phyloP scores from a whole-genome alignment of 2,797 vertebrate genomes.

The Pantherophis alleghaniensis region DNA sequence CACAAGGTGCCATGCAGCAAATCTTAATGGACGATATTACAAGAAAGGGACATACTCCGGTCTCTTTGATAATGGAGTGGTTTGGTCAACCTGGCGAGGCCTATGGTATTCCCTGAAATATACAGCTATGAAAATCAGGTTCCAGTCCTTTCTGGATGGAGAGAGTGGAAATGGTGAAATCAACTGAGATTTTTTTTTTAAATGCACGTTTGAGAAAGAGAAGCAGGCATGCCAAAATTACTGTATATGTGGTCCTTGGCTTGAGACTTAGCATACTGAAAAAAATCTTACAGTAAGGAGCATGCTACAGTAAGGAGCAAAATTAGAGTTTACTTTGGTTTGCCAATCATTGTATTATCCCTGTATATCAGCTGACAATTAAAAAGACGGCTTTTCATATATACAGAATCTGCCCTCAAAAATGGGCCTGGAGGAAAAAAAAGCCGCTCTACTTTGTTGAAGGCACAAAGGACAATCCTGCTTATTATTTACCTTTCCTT shows the following conservation, averaged over 20 bases:
- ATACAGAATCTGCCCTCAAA: not conserved
- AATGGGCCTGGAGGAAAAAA: too few relatives aligned
- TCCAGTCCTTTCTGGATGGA: constrained; percentile 74
- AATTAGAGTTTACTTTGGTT: not conserved
- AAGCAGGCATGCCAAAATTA: not conserved
- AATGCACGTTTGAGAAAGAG: not conserved
- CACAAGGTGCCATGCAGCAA: constrained; percentile 84
- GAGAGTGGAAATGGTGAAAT: constrained; percentile 80
- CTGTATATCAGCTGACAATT: not conserved
- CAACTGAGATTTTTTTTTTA: constrained; percentile 2
- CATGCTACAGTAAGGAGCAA: not conserved
- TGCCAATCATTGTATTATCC: not conserved
- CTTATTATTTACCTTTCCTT: not conserved
- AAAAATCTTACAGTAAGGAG: not conserved
- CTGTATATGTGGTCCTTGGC: not conserved
- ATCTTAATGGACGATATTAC: constrained; percentile 87
- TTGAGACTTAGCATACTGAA: not conserved
- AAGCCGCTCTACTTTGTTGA: not conserved
- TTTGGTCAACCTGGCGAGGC: constrained; percentile 87
- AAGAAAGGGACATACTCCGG: constrained; percentile 78
- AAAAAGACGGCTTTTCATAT: not conserved
- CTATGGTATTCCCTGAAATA: constrained; percentile 89
- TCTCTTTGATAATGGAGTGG: constrained; percentile 78
- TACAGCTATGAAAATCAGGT: constrained; percentile 86
- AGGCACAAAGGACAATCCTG: not conserved